phyloP scores from a whole-genome alignment of 2,113 vertebrate genomes.

The Lonchura striata region DNA sequence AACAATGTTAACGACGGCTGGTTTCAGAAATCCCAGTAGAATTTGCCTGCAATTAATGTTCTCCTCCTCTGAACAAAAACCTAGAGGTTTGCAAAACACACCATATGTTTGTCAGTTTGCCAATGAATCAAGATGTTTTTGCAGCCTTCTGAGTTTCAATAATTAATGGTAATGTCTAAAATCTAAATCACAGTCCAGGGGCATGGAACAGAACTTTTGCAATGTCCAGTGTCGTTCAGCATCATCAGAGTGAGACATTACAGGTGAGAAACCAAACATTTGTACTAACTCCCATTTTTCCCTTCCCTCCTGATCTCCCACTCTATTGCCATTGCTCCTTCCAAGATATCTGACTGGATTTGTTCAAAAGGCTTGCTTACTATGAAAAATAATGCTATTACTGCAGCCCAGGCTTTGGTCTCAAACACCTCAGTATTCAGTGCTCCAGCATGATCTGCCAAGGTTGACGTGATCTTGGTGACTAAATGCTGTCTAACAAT shows the following conservation, averaged over 20 bases:
- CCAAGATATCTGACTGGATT: not conserved
- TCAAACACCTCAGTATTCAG: not conserved
- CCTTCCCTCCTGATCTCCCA: not conserved
- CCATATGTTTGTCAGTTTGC: slow-evolving; percentile 86
- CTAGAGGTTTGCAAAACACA: slow-evolving; percentile 76
- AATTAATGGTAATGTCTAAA: slow-evolving; percentile 84
- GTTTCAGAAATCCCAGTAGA: slow-evolving; percentile 72
- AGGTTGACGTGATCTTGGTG: not conserved
- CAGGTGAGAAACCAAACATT: slow-evolving; percentile 53
- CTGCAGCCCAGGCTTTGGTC: not conserved
- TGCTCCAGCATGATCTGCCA: not conserved
- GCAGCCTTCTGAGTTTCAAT: slow-evolving; percentile 79
- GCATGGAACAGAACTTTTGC: slow-evolving; percentile 62
- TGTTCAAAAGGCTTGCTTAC: not conserved
- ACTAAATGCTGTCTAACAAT: not conserved
- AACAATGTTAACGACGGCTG: slow-evolving; percentile 71
- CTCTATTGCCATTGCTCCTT: not conserved
- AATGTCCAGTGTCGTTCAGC: slow-evolving; percentile 47
- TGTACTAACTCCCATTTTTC: not conserved
- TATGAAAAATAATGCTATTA: not conserved
- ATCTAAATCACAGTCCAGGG: slow-evolving; percentile 75
- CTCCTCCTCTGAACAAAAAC: slow-evolving; percentile 75
- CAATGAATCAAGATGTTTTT: slow-evolving; percentile 84
- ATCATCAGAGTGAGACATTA: slow-evolving; percentile 46
- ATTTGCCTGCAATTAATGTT: slow-evolving; percentile 78